A percentile compares a stretch with the other conserved stretches of the same genome.
phyloP scores from a whole-genome alignment of 1,140 invertebrate genomes.

The Lithobius niger region DNA sequence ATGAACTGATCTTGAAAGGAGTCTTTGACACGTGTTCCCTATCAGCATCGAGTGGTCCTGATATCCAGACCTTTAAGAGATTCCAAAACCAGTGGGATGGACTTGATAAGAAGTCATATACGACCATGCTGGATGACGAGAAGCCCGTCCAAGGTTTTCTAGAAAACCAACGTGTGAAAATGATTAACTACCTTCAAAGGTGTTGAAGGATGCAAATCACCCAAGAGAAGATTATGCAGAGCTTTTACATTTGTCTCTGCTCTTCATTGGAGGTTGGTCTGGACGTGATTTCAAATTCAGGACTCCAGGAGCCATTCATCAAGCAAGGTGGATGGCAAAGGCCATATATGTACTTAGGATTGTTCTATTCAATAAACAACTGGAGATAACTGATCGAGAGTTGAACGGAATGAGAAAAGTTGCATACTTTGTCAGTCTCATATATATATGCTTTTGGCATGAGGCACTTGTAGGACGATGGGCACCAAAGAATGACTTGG shows the following conservation, averaged over 20 bases:
- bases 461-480: conserved; percentile 14
- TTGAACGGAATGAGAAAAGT: neutral
- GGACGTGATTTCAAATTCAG: neutral
- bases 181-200: neutral
- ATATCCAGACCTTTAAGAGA: conserved; percentile 11
- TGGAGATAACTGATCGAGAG: neutral
- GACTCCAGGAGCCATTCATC: conserved; percentile 10
- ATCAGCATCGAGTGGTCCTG: conserved; percentile 8
- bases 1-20: conserved; percentile 9
- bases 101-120: conserved; percentile 9
- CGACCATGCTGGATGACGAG: neutral
- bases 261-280: conserved; percentile 7
- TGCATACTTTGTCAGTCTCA: conserved; percentile 4
- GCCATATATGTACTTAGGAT: conserved; percentile 10
- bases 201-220: neutral
- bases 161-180: neutral
- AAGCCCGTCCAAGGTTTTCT: conserved; percentile 4
- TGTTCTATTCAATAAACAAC: conserved; percentile 7
- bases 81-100: conserved; percentile 10
- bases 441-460: conserved; percentile 13
- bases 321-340: conserved; percentile 13
- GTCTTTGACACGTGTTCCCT: conserved; percentile 8
- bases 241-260: conserved; percentile 7
- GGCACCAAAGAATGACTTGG: conserved; percentile 13
- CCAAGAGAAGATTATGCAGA: conserved; percentile 10